Evolutionary conservation across 2,113 vertebrate species (phyloP).

Genomic region (Trogon surrucura): DNA sequence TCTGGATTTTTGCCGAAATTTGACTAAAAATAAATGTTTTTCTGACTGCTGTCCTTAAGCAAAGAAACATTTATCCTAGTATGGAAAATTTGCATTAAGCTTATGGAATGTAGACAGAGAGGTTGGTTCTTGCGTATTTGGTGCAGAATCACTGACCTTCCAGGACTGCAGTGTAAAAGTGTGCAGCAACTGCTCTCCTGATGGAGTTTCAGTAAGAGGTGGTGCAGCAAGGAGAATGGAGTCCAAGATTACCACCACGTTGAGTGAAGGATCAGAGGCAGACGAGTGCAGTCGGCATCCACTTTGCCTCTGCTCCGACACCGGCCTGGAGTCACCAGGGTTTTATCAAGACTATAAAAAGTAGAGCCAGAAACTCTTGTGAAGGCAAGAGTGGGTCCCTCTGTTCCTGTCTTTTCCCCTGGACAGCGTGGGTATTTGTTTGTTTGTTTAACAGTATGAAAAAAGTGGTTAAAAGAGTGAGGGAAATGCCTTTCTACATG

Average conservation of each 20-base stretch:
- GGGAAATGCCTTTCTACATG: background rate
- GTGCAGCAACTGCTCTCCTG: background rate
- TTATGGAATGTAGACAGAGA: background rate
- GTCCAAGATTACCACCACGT: background rate
- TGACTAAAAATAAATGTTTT: background rate
- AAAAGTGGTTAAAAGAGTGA: background rate
- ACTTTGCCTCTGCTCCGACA: background rate
- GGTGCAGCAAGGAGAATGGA: background rate
- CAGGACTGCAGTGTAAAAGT: background rate
- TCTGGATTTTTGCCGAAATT: background rate
- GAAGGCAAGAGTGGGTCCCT: background rate
- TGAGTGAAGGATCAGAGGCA: background rate
- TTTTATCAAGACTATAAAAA: background rate
- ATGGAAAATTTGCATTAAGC: background rate
- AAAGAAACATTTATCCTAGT: background rate
- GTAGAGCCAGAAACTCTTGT: background rate
- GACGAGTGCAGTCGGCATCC: background rate
- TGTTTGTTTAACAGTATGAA: background rate
- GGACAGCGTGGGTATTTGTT: rapidly evolving
- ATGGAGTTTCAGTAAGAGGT: background rate
- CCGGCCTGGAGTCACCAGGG: background rate
- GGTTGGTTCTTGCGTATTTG: background rate
- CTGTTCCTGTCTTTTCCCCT: background rate
- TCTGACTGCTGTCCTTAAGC: background rate
- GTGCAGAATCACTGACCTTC: background rate